Percentiles rank a stretch among this genome's conserved stretches.
Evolutionary conservation across 2,113 vertebrate species (phyloP).

Genomic region (Illadopsis cleaveri): DNA sequence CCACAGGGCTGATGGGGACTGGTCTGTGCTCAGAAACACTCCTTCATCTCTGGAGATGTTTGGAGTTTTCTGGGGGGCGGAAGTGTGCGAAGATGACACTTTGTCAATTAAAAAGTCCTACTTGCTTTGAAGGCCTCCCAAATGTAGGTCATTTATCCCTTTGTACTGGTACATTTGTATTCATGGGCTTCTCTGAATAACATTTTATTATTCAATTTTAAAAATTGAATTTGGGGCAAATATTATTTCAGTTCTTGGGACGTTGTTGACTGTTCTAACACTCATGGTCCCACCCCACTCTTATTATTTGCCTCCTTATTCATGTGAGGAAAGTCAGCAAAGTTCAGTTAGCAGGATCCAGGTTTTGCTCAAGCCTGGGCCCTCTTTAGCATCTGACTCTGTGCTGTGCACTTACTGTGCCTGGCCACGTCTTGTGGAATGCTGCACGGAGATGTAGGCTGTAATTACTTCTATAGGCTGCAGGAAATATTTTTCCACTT

Average conservation of each 20-base stretch:
- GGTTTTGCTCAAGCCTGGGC: background rate
- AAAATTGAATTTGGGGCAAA: background rate
- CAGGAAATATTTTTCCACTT: slow-evolving; percentile 22
- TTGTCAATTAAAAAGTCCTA: background rate
- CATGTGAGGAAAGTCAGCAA: background rate
- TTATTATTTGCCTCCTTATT: background rate
- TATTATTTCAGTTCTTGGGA: background rate
- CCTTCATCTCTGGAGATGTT: background rate
- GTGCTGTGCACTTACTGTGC: background rate
- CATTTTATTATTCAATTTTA: background rate
- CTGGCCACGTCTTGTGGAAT: accelerated
- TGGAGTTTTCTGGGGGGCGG: accelerated
- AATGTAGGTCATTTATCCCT: background rate
- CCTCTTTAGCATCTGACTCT: background rate
- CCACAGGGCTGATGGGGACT: background rate
- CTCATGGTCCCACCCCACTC: background rate
- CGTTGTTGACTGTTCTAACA: background rate
- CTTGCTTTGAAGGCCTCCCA: background rate
- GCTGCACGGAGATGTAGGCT: background rate
- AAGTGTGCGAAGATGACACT: background rate
- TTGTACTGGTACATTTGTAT: background rate
- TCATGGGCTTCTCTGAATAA: background rate
- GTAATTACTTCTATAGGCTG: slow-evolving; percentile 11
- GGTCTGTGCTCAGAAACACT: background rate
- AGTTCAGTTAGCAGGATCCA: background rate